phyloP scores from a whole-genome alignment of 2,113 vertebrate genomes.

The Plecotus auritus region DNA sequence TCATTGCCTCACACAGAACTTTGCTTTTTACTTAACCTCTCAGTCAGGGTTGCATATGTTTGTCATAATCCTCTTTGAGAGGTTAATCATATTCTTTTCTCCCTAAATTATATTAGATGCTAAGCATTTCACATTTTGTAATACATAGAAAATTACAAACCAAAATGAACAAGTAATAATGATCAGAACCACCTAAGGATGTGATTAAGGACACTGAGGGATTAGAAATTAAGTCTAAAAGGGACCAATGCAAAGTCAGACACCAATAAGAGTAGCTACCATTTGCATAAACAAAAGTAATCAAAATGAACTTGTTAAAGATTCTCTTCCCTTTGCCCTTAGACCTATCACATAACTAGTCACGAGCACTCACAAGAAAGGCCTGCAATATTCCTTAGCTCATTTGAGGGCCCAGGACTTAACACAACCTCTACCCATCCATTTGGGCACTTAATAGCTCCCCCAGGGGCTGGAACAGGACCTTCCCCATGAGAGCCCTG shows the following conservation, averaged over 20 bases:
- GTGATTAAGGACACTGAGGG: constrained; percentile 70
- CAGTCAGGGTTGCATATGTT: constrained; percentile 61
- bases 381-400: not conserved
- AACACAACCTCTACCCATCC: too few relatives aligned
- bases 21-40: constrained; percentile 52
- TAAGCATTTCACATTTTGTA: constrained; percentile 68
- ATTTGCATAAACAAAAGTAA: constrained; percentile 29
- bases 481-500: too few relatives aligned
- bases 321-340: constrained; percentile 61
- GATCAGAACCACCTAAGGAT: not conserved
- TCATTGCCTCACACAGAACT: not conserved
- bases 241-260: constrained; percentile 79
- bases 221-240: constrained; percentile 78
- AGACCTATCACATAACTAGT: not conserved
- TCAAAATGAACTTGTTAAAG: constrained; percentile 61
- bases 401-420: not conserved
- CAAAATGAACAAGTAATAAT: constrained; percentile 71
- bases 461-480: not conserved
- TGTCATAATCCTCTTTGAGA: constrained; percentile 70
- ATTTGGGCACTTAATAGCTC: too few relatives aligned
- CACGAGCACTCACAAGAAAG: too few relatives aligned
- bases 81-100: constrained; percentile 70
- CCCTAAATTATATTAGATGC: constrained; percentile 69
- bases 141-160: constrained; percentile 70
- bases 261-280: constrained; percentile 54